Percentiles rank a stretch among this genome's conserved stretches.
phyloP scores from a whole-genome alignment of 2,113 vertebrate species.

The Ceyx melanurus region DNA sequence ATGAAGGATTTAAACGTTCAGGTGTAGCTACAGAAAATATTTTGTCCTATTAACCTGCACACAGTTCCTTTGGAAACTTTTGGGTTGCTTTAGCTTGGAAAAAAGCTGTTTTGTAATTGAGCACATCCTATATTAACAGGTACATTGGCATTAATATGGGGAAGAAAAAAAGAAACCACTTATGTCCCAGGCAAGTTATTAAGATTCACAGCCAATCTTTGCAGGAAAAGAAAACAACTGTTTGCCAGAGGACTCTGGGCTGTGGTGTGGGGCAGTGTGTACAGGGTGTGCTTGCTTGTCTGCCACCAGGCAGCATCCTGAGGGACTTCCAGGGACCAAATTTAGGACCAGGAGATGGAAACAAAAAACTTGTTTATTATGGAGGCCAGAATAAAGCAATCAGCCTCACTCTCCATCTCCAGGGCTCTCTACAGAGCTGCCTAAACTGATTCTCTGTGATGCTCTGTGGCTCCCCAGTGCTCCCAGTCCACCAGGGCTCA shows the following conservation, averaged over 20 bases:
- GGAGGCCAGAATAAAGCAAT: slow-evolving; percentile 13
- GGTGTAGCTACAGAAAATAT: not conserved
- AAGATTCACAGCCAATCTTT: slow-evolving; percentile 9
- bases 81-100: not conserved
- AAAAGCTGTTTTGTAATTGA: not conserved
- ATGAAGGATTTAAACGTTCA: not conserved
- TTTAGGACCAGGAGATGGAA: not conserved
- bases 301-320: not conserved
- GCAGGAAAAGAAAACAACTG: not conserved
- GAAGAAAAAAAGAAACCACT: not conserved
- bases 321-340: not conserved
- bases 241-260: not conserved
- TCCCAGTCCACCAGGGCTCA: slow-evolving; percentile 19
- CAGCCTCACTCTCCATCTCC: not conserved
- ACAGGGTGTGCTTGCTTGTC: not conserved
- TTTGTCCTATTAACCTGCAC: not conserved
- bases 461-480: not conserved
- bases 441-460: slow-evolving; percentile 40
- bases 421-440: slow-evolving; percentile 3
- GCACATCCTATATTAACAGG: not conserved
- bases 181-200: not conserved
- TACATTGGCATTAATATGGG: not conserved
- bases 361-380: not conserved
- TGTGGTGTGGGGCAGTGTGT: not conserved
- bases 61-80: not conserved